These are phyloP conservation scores for Terebella lapidaria DNA, from an alignment of 2,888 invertebrate species.

Conservation along the genomic window DNA sequence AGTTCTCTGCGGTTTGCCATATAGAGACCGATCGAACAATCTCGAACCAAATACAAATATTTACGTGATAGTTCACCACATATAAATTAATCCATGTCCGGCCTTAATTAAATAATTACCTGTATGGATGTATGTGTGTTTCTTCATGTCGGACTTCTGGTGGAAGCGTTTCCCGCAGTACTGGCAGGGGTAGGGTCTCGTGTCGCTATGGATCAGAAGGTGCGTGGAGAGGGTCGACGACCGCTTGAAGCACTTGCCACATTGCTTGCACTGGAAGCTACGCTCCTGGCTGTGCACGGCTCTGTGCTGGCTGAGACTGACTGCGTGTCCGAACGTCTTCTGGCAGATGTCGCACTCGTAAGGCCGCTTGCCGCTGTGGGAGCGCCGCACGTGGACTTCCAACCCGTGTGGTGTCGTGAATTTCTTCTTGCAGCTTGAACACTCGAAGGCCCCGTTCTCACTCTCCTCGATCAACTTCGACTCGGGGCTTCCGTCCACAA, in stretches of 20 bases:
- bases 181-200: slow-evolving; percentile 93
- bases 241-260: slow-evolving; percentile 92
- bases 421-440: slow-evolving; percentile 96
- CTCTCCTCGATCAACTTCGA: slow-evolving; percentile 4
- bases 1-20: too few species aligned
- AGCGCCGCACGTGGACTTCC: slow-evolving; percentile 69
- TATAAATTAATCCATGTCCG: too few species aligned
- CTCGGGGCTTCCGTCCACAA: neutral
- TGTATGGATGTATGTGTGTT: slow-evolving; percentile 94
- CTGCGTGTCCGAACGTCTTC: slow-evolving; percentile 94
- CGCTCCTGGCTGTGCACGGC: slow-evolving; percentile 58
- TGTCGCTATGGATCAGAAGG: slow-evolving; percentile 93
- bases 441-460: slow-evolving; percentile 63
- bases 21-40: too few species aligned
- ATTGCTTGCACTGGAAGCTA: slow-evolving; percentile 80
- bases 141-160: slow-evolving; percentile 99
- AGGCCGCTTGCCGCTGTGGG: slow-evolving; percentile 79
- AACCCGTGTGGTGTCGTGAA: slow-evolving; percentile 95
- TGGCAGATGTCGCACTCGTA: slow-evolving; percentile 95
- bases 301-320: slow-evolving; percentile 88
- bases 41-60: too few species aligned
- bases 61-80: too few species aligned
- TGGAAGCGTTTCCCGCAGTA: slow-evolving; percentile 98
- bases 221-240: slow-evolving; percentile 96
- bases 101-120: slow-evolving; percentile 62